Base-by-base conservation (phyloP, 2,113 vertebrate genomes). In the Stigmatopora argus region DNA sequence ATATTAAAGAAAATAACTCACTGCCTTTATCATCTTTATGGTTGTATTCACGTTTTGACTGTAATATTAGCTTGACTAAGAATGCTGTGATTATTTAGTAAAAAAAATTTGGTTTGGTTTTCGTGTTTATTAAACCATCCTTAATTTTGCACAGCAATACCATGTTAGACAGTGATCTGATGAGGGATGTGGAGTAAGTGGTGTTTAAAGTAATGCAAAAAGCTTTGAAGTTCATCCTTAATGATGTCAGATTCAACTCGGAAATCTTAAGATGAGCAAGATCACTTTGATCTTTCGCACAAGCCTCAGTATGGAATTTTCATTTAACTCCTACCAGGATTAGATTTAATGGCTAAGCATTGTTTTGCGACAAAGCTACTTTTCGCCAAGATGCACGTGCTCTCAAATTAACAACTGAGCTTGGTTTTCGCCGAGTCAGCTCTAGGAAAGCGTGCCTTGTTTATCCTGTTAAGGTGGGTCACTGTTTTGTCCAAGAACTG, bases 391-490 rank as follows among this genome's bases (percentile, higher is more conserved):
- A 62, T n/a, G 46, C 45, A 23, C n/a, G 72, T 46, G 58, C 44
- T 49, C 70, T 57, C 31, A 56, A 44, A 67, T 44, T 13, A 26
- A 45, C 45, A 52, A 49, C 65, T 19, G 52, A 52, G 52, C 62
- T 66, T 76, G 71, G 51, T 61, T 6, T 11, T 53, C 53, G 65
- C 52, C 68, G 51, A 67, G 60, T 21, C 45, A 67, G 72, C 74
- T 59, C 51, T 15, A 14, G 45, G 56, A 49, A 69, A 62, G 41
- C 71, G 55, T 56, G 75, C 57, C 35, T 60, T 48, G 58, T 59
- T 80, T 65, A 80, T 80, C 78, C 79, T 62, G 71, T 80, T 81
- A 73, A 69, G 70, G 48, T 62, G 35, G 51, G 53, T 15, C 69
- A 74, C 23, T 49, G 83, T 76, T 82, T 78, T 81, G 78, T 85